Evolutionary conservation across 2,797 vertebrate species (phyloP), one percentile per base, ranked within the genome.

Genomic region (Sciaenops ocellatus): DNA sequence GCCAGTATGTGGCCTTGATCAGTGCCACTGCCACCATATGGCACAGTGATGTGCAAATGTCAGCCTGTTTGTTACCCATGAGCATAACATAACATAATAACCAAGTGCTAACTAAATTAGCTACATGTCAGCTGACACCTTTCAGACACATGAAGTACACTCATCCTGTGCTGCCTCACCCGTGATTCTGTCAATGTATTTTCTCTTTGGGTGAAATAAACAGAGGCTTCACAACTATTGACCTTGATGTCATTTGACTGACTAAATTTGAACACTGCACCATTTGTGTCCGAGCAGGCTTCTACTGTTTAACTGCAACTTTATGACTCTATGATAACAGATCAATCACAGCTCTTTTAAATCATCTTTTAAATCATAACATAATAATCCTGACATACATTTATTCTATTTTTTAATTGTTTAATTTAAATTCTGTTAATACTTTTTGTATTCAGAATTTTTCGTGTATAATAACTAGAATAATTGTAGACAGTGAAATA

Each of bases 1-100:
- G 80, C 74, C 86, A 87, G 74, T 22, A 18, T 42, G 30, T 70
- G 76, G 63, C 64, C 82, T 80, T 78, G 78, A 88, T 89, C 84
- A 69, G 34, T 28, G 59, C 57, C 59, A 48, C 86, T 79, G 69
- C 48, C 76, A 46, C 61, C 65, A 79, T 92, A 88, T 69, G 86
- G 77, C 76, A 61, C 65, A 57, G 76, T 66, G 66, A 83, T 80
- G 67, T 51, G 57, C 56, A 86, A 80, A 85, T 73, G 76, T 80
- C 78, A 68, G 74, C 52, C 50, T 73, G 38, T 56, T 69, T 70
- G 71, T 80, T 73, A 26, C 84, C 44, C 42, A n/a, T 17, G 42
- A 74, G 26, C 56, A 7, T 17, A 38, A 42, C 56, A 10, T 17
- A 38, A 42, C 70, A 57, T n/a, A 59, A 72, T 57, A 68, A 71